Evolutionary conservation across 1,140 invertebrate genomes (phyloP).

Genomic region (Melipona quadrifasciata): DNA sequence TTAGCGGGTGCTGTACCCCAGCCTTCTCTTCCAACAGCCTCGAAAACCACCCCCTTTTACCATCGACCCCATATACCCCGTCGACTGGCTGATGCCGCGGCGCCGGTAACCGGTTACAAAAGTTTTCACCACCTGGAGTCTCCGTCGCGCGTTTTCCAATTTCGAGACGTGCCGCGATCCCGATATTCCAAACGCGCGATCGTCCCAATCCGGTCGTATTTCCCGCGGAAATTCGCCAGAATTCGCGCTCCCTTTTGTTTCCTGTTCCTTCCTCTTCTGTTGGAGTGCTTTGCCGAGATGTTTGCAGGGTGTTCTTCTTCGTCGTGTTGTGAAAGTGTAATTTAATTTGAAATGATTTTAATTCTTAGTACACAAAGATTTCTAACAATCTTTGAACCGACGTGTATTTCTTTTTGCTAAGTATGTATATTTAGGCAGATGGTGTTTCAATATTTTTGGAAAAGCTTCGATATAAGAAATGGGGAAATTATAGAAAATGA

Average conservation of each 20-base stretch:
- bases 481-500: no score
- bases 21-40: not conserved
- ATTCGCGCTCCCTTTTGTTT: not conserved
- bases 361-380: no score
- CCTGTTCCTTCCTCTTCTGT: not conserved
- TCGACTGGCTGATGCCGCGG: constrained; percentile 41
- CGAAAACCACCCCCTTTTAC: constrained; percentile 36
- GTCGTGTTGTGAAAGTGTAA: no score
- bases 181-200: no score
- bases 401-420: no score
- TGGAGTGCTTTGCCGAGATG: not conserved
- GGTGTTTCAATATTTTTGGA: no score
- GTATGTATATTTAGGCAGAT: no score
- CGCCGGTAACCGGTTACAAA: constrained; percentile 57
- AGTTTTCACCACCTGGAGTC: constrained; percentile 27
- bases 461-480: no score
- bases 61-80: constrained; percentile 33
- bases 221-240: constrained; percentile 14
- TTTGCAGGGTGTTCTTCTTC: not conserved
- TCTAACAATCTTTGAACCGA: no score
- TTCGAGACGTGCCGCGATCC: not conserved
- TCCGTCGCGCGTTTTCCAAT: constrained; percentile 18
- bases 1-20: constrained; percentile 45
- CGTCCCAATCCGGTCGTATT: not conserved
- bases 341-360: no score